Evolutionary conservation across 2,888 invertebrate species (phyloP).

Genomic region (Thereva nobilitata): DNA sequence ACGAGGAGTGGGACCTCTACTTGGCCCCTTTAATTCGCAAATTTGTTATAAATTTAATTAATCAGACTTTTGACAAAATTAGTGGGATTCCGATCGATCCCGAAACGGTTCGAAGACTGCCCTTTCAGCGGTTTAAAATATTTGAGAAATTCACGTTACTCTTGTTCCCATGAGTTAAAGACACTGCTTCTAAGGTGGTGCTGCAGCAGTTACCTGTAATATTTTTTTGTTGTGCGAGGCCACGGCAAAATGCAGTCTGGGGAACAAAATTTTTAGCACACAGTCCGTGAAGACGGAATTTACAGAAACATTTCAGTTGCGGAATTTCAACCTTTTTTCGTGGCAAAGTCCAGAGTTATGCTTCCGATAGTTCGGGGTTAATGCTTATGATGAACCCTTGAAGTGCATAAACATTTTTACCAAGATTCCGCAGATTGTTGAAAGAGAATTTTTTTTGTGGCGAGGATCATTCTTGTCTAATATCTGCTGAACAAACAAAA

Average conservation of each 20-base stretch:
- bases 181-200: conserved; percentile 31
- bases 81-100: conserved; percentile 39
- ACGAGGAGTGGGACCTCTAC: conserved; percentile 6
- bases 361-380: too few species aligned
- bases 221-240: background rate
- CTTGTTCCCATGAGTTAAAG: conserved; percentile 44
- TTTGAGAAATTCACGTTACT: conserved; percentile 45
- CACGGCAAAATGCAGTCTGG: conserved; percentile 8
- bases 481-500: too few species aligned
- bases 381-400: too few species aligned
- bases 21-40: conserved; percentile 25
- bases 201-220: conserved; percentile 24
- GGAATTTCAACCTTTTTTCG: too few species aligned
- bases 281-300: too few species aligned
- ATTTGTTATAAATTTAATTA: conserved; percentile 43
- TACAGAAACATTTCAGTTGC: too few species aligned
- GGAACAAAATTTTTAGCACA: conserved; percentile 31
- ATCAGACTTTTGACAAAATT: conserved; percentile 42
- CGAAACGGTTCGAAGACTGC: background rate
- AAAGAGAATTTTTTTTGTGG: too few species aligned
- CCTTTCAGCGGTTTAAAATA: conserved; percentile 32
- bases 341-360: too few species aligned
- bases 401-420: too few species aligned
- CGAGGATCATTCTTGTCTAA: too few species aligned
- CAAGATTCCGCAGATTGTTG: too few species aligned